Evolutionary conservation across 2,113 vertebrate genomes (phyloP).

Genomic region (Cyanoliseus patagonus): DNA sequence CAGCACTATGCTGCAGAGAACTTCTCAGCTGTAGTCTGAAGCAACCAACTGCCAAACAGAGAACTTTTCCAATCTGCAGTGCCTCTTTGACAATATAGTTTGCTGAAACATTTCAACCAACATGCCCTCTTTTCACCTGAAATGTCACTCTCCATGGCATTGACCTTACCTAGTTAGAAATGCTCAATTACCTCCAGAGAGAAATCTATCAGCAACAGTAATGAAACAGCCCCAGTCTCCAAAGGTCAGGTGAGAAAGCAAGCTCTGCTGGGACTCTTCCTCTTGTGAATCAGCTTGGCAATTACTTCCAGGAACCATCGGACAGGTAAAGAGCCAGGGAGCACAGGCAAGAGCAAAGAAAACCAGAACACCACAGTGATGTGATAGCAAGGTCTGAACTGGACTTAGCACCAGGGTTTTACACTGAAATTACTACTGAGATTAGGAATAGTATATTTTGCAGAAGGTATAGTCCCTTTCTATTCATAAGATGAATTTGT

Average conservation of each 20-base stretch:
- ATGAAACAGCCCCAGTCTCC: background rate
- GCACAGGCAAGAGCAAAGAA: background rate
- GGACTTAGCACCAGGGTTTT: rapidly evolving
- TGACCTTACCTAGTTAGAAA: background rate
- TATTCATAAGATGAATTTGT: background rate
- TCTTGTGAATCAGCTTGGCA: background rate
- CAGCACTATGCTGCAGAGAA: background rate
- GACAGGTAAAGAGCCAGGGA: background rate
- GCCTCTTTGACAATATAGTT: background rate
- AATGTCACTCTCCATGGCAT: background rate
- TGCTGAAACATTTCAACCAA: background rate
- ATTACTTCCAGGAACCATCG: background rate
- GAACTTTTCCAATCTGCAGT: background rate
- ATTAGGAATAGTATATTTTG: background rate
- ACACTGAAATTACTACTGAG: background rate
- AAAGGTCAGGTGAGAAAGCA: background rate
- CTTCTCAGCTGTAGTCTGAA: background rate
- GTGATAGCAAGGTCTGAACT: background rate
- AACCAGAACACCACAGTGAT: background rate
- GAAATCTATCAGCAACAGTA: background rate
- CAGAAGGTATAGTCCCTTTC: background rate
- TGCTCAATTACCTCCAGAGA: background rate
- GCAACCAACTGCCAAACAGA: background rate
- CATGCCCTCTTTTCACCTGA: background rate
- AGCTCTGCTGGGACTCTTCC: background rate